A percentile compares a stretch with the other conserved stretches of the same genome.
Conservation (phyloP, 2,888 invertebrate genomes). For the Ophioninae sp. region DNA sequence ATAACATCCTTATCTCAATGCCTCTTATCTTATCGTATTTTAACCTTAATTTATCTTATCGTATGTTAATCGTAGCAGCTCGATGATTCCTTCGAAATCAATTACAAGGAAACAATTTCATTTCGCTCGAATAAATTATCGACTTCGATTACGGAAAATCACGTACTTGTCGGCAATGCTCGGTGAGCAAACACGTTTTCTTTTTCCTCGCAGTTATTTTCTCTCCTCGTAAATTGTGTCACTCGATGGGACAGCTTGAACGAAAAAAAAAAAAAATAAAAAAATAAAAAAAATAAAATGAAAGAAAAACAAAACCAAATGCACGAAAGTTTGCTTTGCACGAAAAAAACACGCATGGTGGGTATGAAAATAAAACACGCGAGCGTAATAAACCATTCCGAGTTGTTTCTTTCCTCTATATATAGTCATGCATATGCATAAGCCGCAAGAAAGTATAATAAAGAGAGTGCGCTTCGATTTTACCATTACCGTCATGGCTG, state of each 20-base stretch:
- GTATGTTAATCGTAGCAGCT: not conserved
- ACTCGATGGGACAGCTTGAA: not conserved
- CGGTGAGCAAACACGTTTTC: not conserved
- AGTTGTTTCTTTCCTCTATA: not conserved
- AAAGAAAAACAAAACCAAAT: slow-evolving; percentile 6
- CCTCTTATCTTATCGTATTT: no score
- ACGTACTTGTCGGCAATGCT: not conserved
- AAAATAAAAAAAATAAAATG: slow-evolving; percentile 12
- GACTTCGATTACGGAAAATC: not conserved
- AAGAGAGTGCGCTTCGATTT: slow-evolving; percentile 55
- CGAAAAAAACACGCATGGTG: slow-evolving; percentile 12
- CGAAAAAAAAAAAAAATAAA: not conserved
- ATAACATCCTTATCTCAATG: no score
- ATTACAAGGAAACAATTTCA: not conserved
- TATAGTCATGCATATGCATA: slow-evolving; percentile 26
- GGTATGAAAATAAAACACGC: slow-evolving; percentile 36
- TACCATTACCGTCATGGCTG: slow-evolving; percentile 48
- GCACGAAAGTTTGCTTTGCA: slow-evolving; percentile 24
- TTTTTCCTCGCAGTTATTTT: not conserved
- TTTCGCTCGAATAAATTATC: not conserved
- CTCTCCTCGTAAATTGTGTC: slow-evolving; percentile 8
- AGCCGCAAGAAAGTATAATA: slow-evolving; percentile 21
- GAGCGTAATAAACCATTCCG: slow-evolving; percentile 31
- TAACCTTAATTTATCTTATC: no score
- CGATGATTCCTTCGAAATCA: not conserved